phyloP scores from a whole-genome alignment of 2,113 vertebrate genomes.

The Pollimyrus isidori region DNA sequence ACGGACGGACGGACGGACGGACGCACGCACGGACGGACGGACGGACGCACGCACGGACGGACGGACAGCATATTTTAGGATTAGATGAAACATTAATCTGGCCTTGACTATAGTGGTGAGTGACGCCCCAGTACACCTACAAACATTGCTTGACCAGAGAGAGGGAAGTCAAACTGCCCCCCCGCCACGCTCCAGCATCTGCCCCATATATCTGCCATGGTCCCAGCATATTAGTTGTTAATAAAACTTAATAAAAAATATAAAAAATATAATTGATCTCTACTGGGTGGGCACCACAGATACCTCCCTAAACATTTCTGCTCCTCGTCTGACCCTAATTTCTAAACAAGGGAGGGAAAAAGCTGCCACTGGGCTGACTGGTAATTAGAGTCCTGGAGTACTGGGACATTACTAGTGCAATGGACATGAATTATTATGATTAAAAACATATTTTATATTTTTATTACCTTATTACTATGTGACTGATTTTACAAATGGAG shows the following conservation, averaged over 20 bases:
- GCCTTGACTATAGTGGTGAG: background rate
- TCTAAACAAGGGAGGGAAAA: slow-evolving; percentile 29
- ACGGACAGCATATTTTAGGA: background rate
- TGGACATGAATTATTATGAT: background rate
- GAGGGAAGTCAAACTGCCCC: background rate
- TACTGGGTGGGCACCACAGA: slow-evolving; percentile 38
- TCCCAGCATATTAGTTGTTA: slow-evolving; percentile 57
- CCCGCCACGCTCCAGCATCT: slow-evolving; percentile 33
- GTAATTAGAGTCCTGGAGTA: background rate
- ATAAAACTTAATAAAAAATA: slow-evolving; percentile 46
- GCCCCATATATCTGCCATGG: slow-evolving; percentile 24
- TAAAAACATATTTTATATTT: background rate
- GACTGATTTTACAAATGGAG: background rate
- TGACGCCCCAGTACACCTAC: background rate
- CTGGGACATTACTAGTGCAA: background rate
- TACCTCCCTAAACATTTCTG: slow-evolving; percentile 33
- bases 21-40: background rate
- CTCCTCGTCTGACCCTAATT: slow-evolving; percentile 10
- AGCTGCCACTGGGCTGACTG: slow-evolving; percentile 21
- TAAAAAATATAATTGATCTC: slow-evolving; percentile 46
- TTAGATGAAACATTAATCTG: background rate
- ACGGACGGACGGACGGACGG: too few relatives aligned
- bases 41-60: too few relatives aligned
- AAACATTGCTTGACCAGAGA: background rate
- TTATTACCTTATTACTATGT: background rate